phyloP scores from a whole-genome alignment of 2,888 invertebrate genomes.

The Hyposoter didymator region DNA sequence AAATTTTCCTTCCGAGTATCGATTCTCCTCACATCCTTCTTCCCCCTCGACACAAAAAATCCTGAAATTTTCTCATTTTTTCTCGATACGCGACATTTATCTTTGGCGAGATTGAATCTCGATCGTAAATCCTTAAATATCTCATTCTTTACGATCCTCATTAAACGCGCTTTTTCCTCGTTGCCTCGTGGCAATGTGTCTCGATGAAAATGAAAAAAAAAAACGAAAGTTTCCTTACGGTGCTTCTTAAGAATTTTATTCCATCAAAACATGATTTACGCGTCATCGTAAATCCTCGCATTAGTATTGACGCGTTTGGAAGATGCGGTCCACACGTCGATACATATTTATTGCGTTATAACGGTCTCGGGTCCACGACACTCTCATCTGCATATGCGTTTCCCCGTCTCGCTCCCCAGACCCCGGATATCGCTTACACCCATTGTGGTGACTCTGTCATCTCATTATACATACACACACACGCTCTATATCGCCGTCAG shows the following conservation, averaged over 20 bases:
- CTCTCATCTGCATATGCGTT: slow-evolving; percentile 60
- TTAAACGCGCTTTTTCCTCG: slow-evolving; percentile 4
- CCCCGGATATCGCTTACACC: slow-evolving; percentile 63
- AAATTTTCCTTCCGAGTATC: background rate
- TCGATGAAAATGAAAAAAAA: background rate
- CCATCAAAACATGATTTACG: slow-evolving; percentile 28
- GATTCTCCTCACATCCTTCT: background rate
- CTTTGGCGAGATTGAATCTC: background rate
- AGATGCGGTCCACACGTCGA: slow-evolving; percentile 51
- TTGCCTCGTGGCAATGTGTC: background rate
- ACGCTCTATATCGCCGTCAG: background rate
- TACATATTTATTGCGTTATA: slow-evolving; percentile 60
- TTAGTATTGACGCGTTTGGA: slow-evolving; percentile 35
- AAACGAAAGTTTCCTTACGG: background rate
- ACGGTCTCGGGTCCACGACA: slow-evolving; percentile 64
- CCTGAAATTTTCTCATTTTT: background rate
- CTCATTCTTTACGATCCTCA: background rate
- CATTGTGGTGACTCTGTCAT: slow-evolving; percentile 58
- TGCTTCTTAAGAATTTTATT: background rate
- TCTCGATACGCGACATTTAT: background rate
- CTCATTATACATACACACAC: background rate
- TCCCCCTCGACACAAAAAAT: background rate
- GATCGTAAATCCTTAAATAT: background rate
- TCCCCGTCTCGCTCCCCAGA: slow-evolving; percentile 32
- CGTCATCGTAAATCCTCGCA: slow-evolving; percentile 32